Evolutionary conservation across 1,140 invertebrate genomes (phyloP).

Genomic region (Drosophila kikkawai): DNA sequence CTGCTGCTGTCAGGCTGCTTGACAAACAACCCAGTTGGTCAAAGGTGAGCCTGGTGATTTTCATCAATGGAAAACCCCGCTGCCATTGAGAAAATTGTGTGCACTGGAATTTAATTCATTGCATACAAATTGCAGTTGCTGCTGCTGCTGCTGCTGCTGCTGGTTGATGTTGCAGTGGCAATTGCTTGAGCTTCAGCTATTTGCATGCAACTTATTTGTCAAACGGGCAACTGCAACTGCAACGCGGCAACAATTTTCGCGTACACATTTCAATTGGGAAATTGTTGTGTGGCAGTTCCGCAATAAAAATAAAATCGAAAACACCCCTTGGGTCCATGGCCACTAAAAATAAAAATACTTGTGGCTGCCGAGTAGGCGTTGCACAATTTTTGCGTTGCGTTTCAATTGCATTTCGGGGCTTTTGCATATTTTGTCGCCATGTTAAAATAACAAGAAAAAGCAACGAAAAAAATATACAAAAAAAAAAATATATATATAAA

Average conservation of each 20-base stretch:
- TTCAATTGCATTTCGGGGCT: slow-evolving; percentile 72
- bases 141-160: slow-evolving; percentile 31
- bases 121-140: slow-evolving; percentile 67
- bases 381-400: slow-evolving; percentile 73
- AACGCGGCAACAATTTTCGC: slow-evolving; percentile 67
- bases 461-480: not conserved
- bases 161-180: slow-evolving; percentile 34
- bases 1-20: slow-evolving; percentile 55
- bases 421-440: slow-evolving; percentile 78
- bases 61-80: slow-evolving; percentile 64
- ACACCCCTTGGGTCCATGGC: not conserved
- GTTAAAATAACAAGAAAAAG: slow-evolving; percentile 18
- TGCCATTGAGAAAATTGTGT: slow-evolving; percentile 71
- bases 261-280: slow-evolving; percentile 81
- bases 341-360: slow-evolving; percentile 43
- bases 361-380: slow-evolving; percentile 71
- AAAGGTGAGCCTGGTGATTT: slow-evolving; percentile 67
- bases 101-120: slow-evolving; percentile 77
- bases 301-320: slow-evolving; percentile 55
- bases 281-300: slow-evolving; percentile 70
- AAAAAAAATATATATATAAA: not conserved
- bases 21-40: slow-evolving; percentile 72
- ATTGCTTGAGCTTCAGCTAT: slow-evolving; percentile 52
- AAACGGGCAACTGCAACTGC: slow-evolving; percentile 51
- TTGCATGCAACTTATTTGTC: slow-evolving; percentile 82